A percentile compares a stretch with the other conserved stretches of the same genome.
These are phyloP conservation scores for Indicator maculatus DNA, from an alignment of 2,113 vertebrate genomes.

Conservation along the genomic window DNA sequence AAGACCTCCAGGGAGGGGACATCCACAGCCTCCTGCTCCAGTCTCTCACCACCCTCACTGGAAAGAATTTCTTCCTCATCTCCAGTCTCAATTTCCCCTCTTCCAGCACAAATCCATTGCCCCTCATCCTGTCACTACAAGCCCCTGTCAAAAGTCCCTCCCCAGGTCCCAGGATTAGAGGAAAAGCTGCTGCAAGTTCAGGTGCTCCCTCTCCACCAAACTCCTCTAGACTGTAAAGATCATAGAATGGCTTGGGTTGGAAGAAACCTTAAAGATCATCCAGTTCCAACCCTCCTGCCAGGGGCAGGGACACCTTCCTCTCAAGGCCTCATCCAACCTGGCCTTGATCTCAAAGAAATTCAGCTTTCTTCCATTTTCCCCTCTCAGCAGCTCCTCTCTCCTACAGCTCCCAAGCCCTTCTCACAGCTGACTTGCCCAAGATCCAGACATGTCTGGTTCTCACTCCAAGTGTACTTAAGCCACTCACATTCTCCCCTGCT, in stretches of 20 bases:
- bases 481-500: background rate
- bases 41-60: no score
- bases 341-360: background rate
- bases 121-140: no score
- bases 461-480: background rate
- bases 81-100: no score
- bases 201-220: background rate
- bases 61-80: no score
- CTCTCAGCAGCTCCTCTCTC: background rate
- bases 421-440: background rate
- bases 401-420: fast-evolving
- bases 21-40: no score
- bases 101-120: no score
- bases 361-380: background rate
- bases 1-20: no score
- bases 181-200: background rate
- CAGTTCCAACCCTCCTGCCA: no score
- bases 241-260: no score
- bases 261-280: no score
- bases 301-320: no score
- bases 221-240: background rate
- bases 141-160: background rate
- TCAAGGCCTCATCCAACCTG: no score
- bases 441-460: background rate
- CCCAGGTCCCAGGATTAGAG: background rate